Evolutionary conservation across 2,888 invertebrate genomes (phyloP), one percentile per base, ranked within the genome.

Genomic region (Caenorhabditis parvicauda): DNA sequence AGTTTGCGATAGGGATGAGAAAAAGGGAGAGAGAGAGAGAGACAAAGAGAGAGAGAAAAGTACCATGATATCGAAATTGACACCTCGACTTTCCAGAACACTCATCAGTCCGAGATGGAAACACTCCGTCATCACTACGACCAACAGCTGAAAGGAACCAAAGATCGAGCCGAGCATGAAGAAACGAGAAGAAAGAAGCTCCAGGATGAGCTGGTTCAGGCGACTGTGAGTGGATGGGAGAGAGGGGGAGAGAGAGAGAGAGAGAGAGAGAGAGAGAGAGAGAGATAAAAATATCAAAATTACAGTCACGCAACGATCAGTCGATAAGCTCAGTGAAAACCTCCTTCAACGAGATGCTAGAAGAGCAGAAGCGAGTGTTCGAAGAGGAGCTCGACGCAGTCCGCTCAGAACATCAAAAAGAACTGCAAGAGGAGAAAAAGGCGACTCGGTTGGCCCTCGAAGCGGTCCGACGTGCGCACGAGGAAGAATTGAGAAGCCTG

Each of bases 361-460:
- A 56, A 14, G 73, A 74, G 41, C 68, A 74, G 50, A 53, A 64
- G 48, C 58, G 54, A 25, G 63, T 62, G 24, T 75, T 72, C 44
- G 74, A 73, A 22, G 64, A 63, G 1, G 70, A 72, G 42, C 46
- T 77, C 24, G 68, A 70, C 17, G 50, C 42, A 6, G 54, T 78
- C 28, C 59, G 59, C 35, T 55, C 54, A 35, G 75, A 78, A 39
- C 76, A 76, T 54, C 57, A 64, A 17, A 51, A 66, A 39, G 75
- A 77, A 59, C 41, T 78, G 52, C 74, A 75, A 37, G 77, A 78
- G 24, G 78, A 78, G 64, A 77, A 78, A 56, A 57, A 71, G 29
- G 77, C 76, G 19, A 78, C 77, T 4, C 54, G 70, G 56, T 52
- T 75, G 43, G 80, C 80, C 5, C 54, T 80, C 17, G 80, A 80